Base-by-base conservation (phyloP, 1,140 invertebrate genomes). In the Bombus superbus region DNA sequence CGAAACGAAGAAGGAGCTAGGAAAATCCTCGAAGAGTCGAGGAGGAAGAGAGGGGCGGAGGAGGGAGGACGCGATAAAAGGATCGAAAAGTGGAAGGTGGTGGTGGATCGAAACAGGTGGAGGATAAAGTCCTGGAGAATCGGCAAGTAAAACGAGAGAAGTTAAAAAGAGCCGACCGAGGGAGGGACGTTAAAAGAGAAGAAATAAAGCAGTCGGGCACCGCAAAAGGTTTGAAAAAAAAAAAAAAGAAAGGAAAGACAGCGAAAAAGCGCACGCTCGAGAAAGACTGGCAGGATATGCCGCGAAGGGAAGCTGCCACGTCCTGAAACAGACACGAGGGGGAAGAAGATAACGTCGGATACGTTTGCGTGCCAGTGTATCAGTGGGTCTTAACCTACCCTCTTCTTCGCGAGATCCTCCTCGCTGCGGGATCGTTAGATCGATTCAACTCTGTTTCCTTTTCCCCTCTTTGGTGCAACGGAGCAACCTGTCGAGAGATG, bases 61-160 rank as follows among this genome's bases (percentile, higher is more conserved):
- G 47, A 57, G 8, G 59, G 2, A n/a, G 8, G 73, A 3, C 35
- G 74, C 38, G 42, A 68, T 71, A 83, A 83, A 78, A 71, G 28
- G 64, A 69, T 57, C 38, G 74, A 35, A 40, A 53, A 69, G 15
- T 6, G 59, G 22, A 8, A 42, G 35, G 22, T 6, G 62, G 59
- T 68, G 35, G 75, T 78, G 76, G 83, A 89, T 85, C 62, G 81
- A 83, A 90, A 87, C 81, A 80, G 85, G 85, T 81, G 77, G 77
- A 77, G 84, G 42, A 84, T 85, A 77, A 76, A 86, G 66, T 75
- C 53, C 32, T 44, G 87, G 42, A 62, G 86, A 44, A 78, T 38
- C 77, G 77, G n/a, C 66, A 73, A 87, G 87, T 73, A 76, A 89
- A 84, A 81, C 73, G 71, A 82, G 80, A 47, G 40, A n/a, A 53